Percentiles rank a stretch among this genome's conserved stretches.
phyloP scores from a whole-genome alignment of 2,113 vertebrate species.

The Lipotes vexillifer region DNA sequence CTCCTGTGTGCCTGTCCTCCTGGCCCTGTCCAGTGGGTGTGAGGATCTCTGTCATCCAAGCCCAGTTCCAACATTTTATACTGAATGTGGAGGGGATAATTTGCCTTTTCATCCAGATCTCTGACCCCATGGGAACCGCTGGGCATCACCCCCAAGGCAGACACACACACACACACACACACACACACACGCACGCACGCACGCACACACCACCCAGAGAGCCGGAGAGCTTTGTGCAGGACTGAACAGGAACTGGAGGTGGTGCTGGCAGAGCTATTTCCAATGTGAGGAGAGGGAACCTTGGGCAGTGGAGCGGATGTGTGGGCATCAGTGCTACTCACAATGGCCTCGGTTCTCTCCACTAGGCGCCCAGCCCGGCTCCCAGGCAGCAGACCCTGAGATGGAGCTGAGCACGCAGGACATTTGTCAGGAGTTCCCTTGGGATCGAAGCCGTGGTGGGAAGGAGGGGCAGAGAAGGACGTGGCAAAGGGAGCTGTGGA shows the following conservation, averaged over 20 bases:
- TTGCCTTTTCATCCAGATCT: not conserved
- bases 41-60: fast-evolving
- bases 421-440: not conserved
- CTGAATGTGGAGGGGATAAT: fast-evolving
- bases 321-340: fast-evolving
- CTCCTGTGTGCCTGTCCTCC: not conserved
- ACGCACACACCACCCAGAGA: not conserved
- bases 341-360: not conserved
- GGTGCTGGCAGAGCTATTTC: fast-evolving
- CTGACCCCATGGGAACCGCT: not conserved
- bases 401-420: fast-evolving
- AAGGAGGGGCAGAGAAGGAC: too few species aligned
- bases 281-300: fast-evolving
- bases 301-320: fast-evolving
- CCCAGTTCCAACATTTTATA: not conserved
- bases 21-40: not conserved
- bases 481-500: fast-evolving
- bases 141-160: not conserved
- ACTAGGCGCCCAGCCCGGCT: fast-evolving
- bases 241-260: fast-evolving
- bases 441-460: not conserved
- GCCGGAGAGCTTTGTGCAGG: fast-evolving
- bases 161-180: not conserved
- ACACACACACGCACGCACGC: not conserved
- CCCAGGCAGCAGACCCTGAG: not conserved